Evolutionary conservation across 1,140 invertebrate genomes (phyloP).

Genomic region (Drosophila serrata): DNA sequence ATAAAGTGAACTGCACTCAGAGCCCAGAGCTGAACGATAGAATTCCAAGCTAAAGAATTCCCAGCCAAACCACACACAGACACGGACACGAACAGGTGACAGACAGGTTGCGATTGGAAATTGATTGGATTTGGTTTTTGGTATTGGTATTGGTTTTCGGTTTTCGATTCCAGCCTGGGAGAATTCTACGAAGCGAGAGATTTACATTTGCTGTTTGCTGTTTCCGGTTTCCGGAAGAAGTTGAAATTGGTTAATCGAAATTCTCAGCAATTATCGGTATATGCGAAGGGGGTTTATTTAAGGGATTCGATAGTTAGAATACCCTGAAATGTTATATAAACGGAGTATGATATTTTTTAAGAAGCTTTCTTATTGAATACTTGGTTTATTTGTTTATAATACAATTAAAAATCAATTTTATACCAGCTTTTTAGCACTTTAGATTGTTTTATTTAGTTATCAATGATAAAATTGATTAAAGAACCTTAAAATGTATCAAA

Average conservation of each 20-base stretch:
- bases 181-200: constrained; percentile 22
- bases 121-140: constrained; percentile 27
- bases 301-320: not conserved
- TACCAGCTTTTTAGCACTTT: not conserved
- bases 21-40: not conserved
- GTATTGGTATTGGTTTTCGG: not conserved
- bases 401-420: not conserved
- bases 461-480: no score
- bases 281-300: not conserved
- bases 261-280: not conserved
- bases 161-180: constrained; percentile 18
- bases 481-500: not conserved
- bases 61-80: not conserved
- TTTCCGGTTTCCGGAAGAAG: constrained; percentile 16
- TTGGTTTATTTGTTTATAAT: not conserved
- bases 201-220: constrained; percentile 13
- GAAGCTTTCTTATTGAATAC: rapidly evolving
- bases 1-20: constrained; percentile 66
- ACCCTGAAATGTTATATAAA: no score
- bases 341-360: not conserved
- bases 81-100: not conserved
- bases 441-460: not conserved
- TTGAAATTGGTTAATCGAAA: constrained; percentile 6
- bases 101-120: constrained; percentile 18
- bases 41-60: constrained; percentile 6